These are phyloP conservation scores for Raja brachyura DNA, from an alignment of 2,113 vertebrate species.

Conservation along the genomic window DNA sequence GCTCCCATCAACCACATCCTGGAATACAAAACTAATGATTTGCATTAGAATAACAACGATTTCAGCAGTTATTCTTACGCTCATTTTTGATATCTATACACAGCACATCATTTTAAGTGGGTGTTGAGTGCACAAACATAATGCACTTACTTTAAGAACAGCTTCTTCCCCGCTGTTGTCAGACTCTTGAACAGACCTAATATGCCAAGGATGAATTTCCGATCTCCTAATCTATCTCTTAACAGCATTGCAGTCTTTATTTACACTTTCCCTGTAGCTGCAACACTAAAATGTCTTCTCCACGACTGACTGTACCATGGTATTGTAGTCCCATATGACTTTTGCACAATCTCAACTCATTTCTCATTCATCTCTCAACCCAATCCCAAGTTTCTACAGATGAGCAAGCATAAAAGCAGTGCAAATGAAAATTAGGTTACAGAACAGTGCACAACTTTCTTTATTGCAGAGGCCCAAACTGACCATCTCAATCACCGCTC, in stretches of 20 bases:
- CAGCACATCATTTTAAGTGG: constrained; percentile 27
- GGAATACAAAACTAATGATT: constrained; percentile 29
- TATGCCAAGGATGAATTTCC: no score
- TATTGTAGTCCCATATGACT: not conserved
- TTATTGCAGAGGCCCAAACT: no score
- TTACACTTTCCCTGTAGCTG: no score
- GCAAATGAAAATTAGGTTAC: no score
- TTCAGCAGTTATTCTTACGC: constrained; percentile 31
- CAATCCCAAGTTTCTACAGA: not conserved
- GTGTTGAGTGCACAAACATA: constrained; percentile 24
- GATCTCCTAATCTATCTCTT: no score
- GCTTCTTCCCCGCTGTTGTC: no score
- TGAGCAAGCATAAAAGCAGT: not conserved
- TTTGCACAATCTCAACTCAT: not conserved
- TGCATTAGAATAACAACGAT: constrained; percentile 35
- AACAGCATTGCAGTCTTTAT: no score
- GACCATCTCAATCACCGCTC: no score
- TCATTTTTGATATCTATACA: constrained; percentile 38
- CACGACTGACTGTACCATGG: not conserved
- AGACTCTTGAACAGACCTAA: no score
- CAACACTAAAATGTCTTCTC: not conserved
- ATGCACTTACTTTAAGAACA: not conserved
- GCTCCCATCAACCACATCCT: constrained; percentile 36
- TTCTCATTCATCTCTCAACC: not conserved
- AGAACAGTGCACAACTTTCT: no score